These are phyloP conservation scores for Chymomyza fuscimana DNA, from an alignment of 2,888 invertebrate genomes.

Conservation along the genomic window DNA sequence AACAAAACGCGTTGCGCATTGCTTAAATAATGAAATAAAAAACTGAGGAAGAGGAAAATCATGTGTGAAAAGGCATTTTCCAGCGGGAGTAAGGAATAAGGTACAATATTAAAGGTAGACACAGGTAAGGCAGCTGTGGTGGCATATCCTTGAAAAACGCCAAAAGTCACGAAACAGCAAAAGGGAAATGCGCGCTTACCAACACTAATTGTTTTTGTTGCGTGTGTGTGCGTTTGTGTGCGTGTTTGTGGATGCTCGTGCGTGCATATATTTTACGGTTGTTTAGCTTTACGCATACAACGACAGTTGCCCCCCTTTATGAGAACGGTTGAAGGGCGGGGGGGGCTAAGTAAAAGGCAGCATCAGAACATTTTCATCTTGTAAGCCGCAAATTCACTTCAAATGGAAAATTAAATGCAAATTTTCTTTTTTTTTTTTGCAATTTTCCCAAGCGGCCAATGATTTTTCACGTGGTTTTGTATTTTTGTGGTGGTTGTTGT, in stretches of 20 bases:
- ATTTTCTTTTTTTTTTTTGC: slow-evolving; percentile 34
- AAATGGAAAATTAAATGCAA: slow-evolving; percentile 54
- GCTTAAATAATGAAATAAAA: slow-evolving; percentile 35
- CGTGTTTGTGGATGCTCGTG: slow-evolving; percentile 17
- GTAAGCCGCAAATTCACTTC: slow-evolving; percentile 51
- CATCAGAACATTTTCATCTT: slow-evolving; percentile 29
- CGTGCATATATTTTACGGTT: slow-evolving; percentile 69
- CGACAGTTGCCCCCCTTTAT: slow-evolving; percentile 66
- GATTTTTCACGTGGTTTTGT: not conserved
- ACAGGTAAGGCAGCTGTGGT: slow-evolving; percentile 28
- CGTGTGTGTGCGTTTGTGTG: slow-evolving; percentile 22
- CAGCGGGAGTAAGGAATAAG: not conserved
- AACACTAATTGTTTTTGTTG: slow-evolving; percentile 69
- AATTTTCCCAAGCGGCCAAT: slow-evolving; percentile 8
- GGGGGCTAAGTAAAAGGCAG: not conserved
- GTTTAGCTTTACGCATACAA: slow-evolving; percentile 69
- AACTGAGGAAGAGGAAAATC: slow-evolving; percentile 39
- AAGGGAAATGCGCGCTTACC: slow-evolving; percentile 53
- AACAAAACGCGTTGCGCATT: slow-evolving; percentile 47
- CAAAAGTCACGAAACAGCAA: slow-evolving; percentile 62
- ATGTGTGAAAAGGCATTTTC: slow-evolving; percentile 62
- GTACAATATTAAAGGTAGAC: not conserved
- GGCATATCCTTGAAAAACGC: slow-evolving; percentile 51
- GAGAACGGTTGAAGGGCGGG: not conserved
- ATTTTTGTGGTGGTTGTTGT: not conserved